Percentiles rank a stretch among this genome's conserved stretches.
Evolutionary conservation across 2,888 invertebrate species (phyloP).

Genomic region (Heliconius erato): DNA sequence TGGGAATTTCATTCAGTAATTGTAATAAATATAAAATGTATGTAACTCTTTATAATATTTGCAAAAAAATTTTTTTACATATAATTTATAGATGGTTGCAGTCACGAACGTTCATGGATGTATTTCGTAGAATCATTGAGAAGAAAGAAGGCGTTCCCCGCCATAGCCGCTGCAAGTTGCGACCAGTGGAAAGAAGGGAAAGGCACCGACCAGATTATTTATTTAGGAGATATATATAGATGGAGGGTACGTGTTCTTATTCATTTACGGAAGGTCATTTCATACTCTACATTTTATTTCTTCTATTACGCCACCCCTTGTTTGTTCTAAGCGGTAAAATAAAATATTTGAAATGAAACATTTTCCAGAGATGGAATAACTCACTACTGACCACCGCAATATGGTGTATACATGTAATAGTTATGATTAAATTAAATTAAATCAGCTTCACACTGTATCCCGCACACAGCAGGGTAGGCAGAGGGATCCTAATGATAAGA

Average conservation of each 20-base stretch:
- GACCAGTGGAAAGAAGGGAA: background rate
- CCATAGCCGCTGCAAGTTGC: background rate
- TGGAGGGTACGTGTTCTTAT: background rate
- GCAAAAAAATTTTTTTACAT: background rate
- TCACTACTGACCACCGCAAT: no score
- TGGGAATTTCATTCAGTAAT: no score
- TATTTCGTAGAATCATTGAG: background rate
- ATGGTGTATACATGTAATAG: no score
- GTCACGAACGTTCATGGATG: conserved; percentile 10
- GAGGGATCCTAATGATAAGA: no score
- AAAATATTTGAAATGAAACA: no score
- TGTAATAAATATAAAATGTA: background rate
- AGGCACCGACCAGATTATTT: conserved; percentile 9
- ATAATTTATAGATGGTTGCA: conserved; percentile 11
- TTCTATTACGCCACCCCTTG: no score
- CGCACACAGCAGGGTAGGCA: no score
- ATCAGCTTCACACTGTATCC: no score
- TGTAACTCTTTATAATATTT: background rate
- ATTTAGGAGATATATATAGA: conserved; percentile 16
- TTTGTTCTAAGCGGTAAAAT: no score
- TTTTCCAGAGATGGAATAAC: no score
- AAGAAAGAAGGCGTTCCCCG: conserved; percentile 4
- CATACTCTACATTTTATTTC: background rate
- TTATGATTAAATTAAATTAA: no score
- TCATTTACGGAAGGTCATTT: background rate